Evolutionary conservation across 1,140 invertebrate genomes (phyloP).

Genomic region (Andrena cerasifolii): DNA sequence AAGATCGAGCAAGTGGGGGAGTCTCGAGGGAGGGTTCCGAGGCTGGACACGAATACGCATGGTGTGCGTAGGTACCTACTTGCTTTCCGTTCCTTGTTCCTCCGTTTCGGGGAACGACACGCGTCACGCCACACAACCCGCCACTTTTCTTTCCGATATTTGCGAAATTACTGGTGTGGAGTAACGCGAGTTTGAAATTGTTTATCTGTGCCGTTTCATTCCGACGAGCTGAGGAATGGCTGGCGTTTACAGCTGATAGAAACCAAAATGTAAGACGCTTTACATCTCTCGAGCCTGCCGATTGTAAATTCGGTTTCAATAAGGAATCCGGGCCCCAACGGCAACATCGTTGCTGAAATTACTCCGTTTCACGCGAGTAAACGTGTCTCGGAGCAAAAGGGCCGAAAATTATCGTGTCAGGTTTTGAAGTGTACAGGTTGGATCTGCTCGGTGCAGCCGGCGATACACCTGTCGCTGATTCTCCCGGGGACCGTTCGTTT

Average conservation of each 20-base stretch:
- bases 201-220: no score
- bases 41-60: constrained; percentile 16
- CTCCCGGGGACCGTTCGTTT: constrained; percentile 23
- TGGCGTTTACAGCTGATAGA: no score
- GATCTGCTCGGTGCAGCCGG: constrained; percentile 46
- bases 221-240: no score
- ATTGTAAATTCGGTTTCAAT: not conserved
- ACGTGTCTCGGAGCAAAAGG: constrained; percentile 1
- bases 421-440: constrained; percentile 37
- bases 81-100: constrained; percentile 18
- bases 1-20: constrained; percentile 16
- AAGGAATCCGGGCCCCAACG: not conserved
- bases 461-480: constrained; percentile 58
- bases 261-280: no score
- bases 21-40: constrained; percentile 12
- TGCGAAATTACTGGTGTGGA: not conserved
- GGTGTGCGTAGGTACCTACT: not conserved
- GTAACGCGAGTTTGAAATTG: no score
- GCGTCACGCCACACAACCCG: constrained; percentile 24
- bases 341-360: not conserved
- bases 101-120: constrained; percentile 44
- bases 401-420: constrained; percentile 38
- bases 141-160: constrained; percentile 23
- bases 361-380: not conserved
- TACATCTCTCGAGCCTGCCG: no score